Conservation (phyloP, 2,888 invertebrate species). For the Galerucella nymphaeae region DNA sequence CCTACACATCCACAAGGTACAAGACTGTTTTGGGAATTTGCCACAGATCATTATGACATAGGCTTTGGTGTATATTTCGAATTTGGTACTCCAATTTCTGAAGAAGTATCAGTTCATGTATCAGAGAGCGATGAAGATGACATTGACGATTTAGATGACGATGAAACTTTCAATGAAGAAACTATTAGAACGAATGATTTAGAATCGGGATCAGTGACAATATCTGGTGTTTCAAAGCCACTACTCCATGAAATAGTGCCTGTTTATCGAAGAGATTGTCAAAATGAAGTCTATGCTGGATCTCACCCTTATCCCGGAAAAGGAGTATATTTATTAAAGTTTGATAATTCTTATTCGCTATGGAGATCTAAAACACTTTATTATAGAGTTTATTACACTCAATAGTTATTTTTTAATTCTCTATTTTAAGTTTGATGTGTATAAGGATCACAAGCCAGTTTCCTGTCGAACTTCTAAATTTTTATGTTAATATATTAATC, state of each 20-base stretch:
- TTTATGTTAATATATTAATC: conserved; percentile 21
- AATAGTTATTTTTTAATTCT: conserved; percentile 58
- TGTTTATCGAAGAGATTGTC: conserved; percentile 95
- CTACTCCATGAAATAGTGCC: conserved; percentile 89
- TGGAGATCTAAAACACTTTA: conserved; percentile 99
- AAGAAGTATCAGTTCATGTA: conserved; percentile 92
- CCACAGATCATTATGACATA: conserved; percentile 97
- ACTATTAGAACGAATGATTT: conserved; percentile 67
- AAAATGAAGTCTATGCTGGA: conserved; percentile 97
- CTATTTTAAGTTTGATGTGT: conserved; percentile 22
- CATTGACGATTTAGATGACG: conserved; percentile 71
- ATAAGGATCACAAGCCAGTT: conserved; percentile 9
- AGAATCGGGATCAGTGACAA: conserved; percentile 67
- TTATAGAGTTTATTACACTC: conserved; percentile 97
- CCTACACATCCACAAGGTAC: conserved; percentile 95
- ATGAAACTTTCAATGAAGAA: conserved; percentile 69
- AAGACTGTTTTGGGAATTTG: conserved; percentile 98
- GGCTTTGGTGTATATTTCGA: conserved; percentile 99
- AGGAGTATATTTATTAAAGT: conserved; percentile 97
- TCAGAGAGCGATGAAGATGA: conserved; percentile 96
- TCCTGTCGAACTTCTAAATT: conserved; percentile 23
- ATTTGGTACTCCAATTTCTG: conserved; percentile 90
- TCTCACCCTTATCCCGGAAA: conserved; percentile 96
- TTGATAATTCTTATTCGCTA: conserved; percentile 98
- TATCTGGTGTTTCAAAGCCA: conserved; percentile 64